phyloP scores from a whole-genome alignment of 2,797 vertebrate species.

The Vireo griseus region DNA sequence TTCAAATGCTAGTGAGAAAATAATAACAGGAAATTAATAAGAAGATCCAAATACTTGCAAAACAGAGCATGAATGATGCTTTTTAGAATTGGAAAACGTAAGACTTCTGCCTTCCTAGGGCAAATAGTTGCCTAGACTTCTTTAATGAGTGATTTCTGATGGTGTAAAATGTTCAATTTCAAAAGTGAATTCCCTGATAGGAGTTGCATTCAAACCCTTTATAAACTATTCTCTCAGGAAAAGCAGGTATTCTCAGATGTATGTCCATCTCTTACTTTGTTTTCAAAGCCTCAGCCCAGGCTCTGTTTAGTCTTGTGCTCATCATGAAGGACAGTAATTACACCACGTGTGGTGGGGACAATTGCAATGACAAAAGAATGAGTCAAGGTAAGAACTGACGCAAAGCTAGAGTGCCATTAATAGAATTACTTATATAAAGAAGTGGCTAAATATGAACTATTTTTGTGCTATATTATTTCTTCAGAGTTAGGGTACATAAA shows the following conservation, averaged over 20 bases:
- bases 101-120: background rate
- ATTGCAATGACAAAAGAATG: background rate
- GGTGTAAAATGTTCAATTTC: background rate
- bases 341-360: background rate
- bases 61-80: background rate
- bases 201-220: background rate
- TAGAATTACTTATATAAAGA: background rate
- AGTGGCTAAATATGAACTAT: background rate
- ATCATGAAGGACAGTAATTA: background rate
- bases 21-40: background rate
- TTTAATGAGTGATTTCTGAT: background rate
- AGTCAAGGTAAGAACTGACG: background rate
- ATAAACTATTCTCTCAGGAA: background rate
- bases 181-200: background rate
- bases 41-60: background rate
- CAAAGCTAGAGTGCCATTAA: background rate
- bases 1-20: background rate
- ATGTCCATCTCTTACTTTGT: background rate
- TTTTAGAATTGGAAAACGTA: background rate
- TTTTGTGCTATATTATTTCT: background rate
- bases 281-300: background rate
- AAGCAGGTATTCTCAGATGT: background rate
- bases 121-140: background rate
- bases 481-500: background rate
- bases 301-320: background rate